Evolutionary conservation across 37 sponge, comb jelly and placozoan species (phyloP).

Genomic region (Aphrocallistes beatrix): DNA sequence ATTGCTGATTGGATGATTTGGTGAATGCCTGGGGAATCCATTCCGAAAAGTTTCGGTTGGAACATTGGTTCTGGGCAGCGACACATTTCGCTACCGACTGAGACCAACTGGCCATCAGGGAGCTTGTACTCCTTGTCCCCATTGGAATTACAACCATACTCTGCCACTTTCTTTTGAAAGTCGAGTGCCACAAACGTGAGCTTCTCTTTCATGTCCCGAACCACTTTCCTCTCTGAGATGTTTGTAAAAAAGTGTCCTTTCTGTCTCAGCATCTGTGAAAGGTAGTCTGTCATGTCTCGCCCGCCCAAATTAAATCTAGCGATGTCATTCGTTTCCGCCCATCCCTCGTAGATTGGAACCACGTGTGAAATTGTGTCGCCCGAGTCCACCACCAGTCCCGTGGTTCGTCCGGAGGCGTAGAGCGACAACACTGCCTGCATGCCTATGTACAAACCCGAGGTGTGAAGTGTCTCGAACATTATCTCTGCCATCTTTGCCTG

Average conservation of each 20-base stretch:
- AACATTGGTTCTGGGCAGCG: slow-evolving; percentile 23
- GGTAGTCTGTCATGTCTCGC: not conserved
- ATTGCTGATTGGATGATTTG: not conserved
- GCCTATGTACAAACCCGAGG: not conserved
- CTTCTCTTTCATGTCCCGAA: slow-evolving; percentile 20
- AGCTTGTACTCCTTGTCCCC: not conserved
- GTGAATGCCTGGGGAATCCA: not conserved
- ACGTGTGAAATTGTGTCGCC: not conserved
- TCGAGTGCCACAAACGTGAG: slow-evolving; percentile 19
- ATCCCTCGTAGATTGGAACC: slow-evolving; percentile 21
- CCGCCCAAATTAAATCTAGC: not conserved
- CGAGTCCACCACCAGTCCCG: slow-evolving; percentile 14
- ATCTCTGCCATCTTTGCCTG: not conserved
- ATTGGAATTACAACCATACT: not conserved
- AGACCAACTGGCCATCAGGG: not conserved
- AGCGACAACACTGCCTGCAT: not conserved
- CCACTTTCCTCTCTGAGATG: not conserved
- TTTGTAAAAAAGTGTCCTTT: not conserved
- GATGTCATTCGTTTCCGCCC: not conserved
- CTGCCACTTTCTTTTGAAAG: not conserved
- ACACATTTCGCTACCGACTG: slow-evolving; percentile 17
- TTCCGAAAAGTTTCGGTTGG: not conserved
- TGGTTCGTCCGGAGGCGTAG: not conserved
- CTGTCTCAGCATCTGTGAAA: not conserved
- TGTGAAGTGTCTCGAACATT: not conserved